Evolutionary conservation across 2,797 vertebrate species (phyloP).

Genomic region (Brachyrhaphis roseni): DNA sequence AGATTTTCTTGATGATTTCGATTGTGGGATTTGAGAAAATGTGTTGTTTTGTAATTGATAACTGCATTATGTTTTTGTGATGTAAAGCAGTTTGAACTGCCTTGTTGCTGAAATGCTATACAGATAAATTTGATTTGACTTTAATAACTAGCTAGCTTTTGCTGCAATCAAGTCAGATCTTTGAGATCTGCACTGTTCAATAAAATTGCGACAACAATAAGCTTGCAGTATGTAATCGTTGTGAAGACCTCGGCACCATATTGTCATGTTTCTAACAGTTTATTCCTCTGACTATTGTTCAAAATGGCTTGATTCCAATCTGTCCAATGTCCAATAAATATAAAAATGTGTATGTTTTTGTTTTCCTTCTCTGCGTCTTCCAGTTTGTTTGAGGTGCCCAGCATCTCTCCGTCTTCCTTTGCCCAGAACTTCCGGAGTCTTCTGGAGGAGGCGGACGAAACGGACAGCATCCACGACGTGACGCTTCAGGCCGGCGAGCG

Average conservation of each 20-base stretch:
- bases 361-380: conserved; percentile 23
- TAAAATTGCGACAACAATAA: neutral
- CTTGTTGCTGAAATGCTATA: too few relatives aligned
- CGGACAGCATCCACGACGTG: conserved; percentile 94
- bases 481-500: conserved; percentile 91
- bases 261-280: neutral
- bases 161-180: neutral
- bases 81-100: too few relatives aligned
- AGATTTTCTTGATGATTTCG: too few relatives aligned
- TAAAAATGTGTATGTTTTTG: neutral
- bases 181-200: neutral
- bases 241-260: neutral
- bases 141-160: neutral
- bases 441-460: conserved; percentile 89
- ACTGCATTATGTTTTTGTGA: too few relatives aligned
- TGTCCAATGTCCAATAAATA: neutral
- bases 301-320: neutral
- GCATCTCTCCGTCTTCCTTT: conserved; percentile 87
- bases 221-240: neutral
- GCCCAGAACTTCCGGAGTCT: conserved; percentile 88
- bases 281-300: neutral
- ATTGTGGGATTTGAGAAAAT: too few relatives aligned
- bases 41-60: too few relatives aligned
- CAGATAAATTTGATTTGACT: too few relatives aligned
- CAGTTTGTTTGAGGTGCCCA: conserved; percentile 95